phyloP scores from a whole-genome alignment of 2,113 vertebrate species.

The Sorex fumeus region DNA sequence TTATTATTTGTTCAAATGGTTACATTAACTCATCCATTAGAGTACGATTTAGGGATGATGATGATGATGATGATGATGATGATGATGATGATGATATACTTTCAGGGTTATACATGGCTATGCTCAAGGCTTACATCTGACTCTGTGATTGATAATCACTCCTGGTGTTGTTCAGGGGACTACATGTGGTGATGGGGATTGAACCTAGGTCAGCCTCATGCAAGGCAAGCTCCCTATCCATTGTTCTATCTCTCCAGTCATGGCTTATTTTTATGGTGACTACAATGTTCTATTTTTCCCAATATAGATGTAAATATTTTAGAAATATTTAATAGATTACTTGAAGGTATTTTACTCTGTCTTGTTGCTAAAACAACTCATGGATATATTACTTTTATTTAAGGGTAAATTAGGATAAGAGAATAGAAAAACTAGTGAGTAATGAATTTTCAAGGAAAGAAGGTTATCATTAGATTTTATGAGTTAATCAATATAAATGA shows the following conservation, averaged over 20 bases:
- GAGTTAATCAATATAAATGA: neutral
- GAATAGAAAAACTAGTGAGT: neutral
- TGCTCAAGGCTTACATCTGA: too few relatives aligned
- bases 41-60: neutral
- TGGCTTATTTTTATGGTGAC: neutral
- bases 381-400: neutral
- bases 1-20: neutral
- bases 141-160: too few relatives aligned
- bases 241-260: neutral
- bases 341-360: neutral
- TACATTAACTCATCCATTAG: neutral
- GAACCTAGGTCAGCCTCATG: too few relatives aligned
- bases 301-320: neutral
- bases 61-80: too few relatives aligned
- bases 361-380: neutral
- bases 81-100: too few relatives aligned
- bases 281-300: neutral
- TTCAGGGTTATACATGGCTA: too few relatives aligned
- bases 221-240: too few relatives aligned
- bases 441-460: neutral
- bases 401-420: slow-evolving; percentile 8
- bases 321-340: slow-evolving; percentile 22
- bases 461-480: neutral
- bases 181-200: too few relatives aligned
- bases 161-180: too few relatives aligned